Evolutionary conservation across 1,140 invertebrate genomes (phyloP), one percentile per base, ranked within the genome.

Genomic region (Drosophila burlai): DNA sequence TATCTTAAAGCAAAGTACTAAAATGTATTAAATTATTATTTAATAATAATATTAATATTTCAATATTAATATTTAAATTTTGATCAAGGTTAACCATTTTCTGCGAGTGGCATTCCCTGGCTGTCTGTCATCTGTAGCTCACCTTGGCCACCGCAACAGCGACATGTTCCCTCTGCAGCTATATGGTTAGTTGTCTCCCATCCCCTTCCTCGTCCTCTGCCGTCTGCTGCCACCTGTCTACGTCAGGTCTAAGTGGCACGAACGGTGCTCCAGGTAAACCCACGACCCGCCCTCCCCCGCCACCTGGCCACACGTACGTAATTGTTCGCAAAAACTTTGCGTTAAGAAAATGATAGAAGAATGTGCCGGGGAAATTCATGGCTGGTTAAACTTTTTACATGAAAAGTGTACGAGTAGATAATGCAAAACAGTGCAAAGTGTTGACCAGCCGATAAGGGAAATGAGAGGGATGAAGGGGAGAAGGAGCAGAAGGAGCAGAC

Each of bases 301-400:
- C 11, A n/a, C 63, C 38, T 40, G 38, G 57, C 73, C 82, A 78
- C 82, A 84, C 82, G 78, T 78, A 84, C 82, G 82, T 84, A 84
- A 84, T 84, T 84, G 82, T 85, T 82, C 73, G 78, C 82, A 66
- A 85, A 81, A 84, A 84, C 67, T 84, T 84, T 81, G 67, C 63
- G 82, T 81, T 85, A 77, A 85, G 78, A 85, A 85, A 81, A 85
- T 84, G 74, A 81, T 65, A 71, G 46, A 66, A 81, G 81, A 84
- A 85, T 81, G 72, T 81, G 78, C 61, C 61, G 54, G 59, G 78
- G 59, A 76, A 85, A 72, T 67, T 76, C 81, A 80, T 80, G 76
- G 81, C 36, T 64, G 74, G 81, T 79, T 76, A 59, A 76, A 83
- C 69, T 73, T 73, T 73, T 24, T 43, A 50, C 78, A 81, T 71